Conservation (phyloP, 2,888 invertebrate genomes). For the Dexiosoma caninum region DNA sequence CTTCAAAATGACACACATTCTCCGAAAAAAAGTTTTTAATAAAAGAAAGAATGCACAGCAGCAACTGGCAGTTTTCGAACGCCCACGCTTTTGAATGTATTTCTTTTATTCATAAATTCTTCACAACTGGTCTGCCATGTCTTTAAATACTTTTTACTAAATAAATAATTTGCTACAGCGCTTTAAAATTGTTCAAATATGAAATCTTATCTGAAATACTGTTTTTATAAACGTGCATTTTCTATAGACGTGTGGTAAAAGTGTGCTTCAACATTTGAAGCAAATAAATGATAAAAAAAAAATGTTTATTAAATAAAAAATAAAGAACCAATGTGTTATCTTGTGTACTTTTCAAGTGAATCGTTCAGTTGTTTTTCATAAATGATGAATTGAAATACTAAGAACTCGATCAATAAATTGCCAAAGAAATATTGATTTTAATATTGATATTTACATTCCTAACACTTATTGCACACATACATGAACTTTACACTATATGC, state of each 20-base stretch:
- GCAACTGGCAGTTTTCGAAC: conserved; percentile 38
- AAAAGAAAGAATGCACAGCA: not conserved
- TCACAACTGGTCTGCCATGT: not conserved
- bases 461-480: not conserved
- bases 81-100: conserved; percentile 42
- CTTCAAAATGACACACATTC: not conserved
- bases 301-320: not conserved
- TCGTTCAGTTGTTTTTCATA: not conserved
- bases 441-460: conserved; percentile 11
- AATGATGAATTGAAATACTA: not conserved
- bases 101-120: not conserved
- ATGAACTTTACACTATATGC: not conserved
- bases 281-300: conserved; percentile 37
- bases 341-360: conserved; percentile 35
- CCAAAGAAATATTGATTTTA: not conserved
- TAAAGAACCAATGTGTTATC: conserved; percentile 20
- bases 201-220: conserved; percentile 28
- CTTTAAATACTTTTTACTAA: conserved; percentile 33
- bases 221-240: not conserved
- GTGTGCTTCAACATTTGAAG: conserved; percentile 47
- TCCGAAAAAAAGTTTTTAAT: not conserved
- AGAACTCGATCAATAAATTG: not conserved
- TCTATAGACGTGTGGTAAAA: conserved; percentile 49
- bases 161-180: not conserved
- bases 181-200: conserved; percentile 15